phyloP scores from a whole-genome alignment of 2,797 vertebrate genomes.

The Myotis vivesi region DNA sequence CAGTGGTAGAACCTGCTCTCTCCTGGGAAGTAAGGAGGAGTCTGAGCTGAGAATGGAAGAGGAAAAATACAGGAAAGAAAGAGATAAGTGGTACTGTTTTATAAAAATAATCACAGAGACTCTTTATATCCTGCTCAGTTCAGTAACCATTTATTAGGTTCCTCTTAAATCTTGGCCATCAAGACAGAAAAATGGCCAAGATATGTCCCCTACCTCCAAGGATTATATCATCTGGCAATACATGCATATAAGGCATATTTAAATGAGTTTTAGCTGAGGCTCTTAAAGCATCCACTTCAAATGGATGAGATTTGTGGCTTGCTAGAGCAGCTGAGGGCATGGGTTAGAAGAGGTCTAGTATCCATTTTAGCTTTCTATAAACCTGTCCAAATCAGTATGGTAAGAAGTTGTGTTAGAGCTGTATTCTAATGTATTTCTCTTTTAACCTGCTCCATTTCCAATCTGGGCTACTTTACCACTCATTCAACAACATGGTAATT shows the following conservation, averaged over 20 bases:
- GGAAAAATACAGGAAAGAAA: neutral
- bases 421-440: neutral
- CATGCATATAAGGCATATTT: neutral
- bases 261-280: neutral
- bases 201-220: neutral
- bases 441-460: neutral
- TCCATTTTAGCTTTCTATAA: neutral
- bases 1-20: rapidly evolving
- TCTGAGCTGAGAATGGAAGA: neutral
- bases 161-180: neutral
- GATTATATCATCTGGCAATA: neutral
- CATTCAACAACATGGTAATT: neutral
- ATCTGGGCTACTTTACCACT: neutral
- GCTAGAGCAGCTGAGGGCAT: neutral
- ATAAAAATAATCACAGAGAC: conserved; percentile 4
- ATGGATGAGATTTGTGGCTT: neutral
- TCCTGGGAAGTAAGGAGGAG: neutral
- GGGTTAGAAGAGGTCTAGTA: neutral
- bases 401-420: neutral
- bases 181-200: neutral
- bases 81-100: neutral
- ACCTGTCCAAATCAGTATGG: neutral
- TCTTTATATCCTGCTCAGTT: neutral
- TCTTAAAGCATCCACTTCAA: neutral
- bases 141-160: neutral